These are phyloP conservation scores for Sebastes itinus DNA, from an alignment of 2,797 vertebrate genomes.

Conservation along the genomic window DNA sequence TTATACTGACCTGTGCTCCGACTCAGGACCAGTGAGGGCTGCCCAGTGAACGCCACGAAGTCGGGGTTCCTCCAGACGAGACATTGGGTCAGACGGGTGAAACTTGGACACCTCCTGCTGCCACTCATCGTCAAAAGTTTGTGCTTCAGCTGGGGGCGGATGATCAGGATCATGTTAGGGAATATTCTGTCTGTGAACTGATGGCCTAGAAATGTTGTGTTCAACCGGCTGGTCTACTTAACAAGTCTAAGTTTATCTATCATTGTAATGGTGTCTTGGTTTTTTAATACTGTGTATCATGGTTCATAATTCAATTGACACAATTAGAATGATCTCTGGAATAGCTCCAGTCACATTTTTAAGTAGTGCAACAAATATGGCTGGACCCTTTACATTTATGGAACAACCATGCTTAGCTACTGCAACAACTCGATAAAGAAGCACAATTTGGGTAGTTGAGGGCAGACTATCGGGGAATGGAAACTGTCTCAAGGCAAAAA, in stretches of 20 bases:
- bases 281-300: not conserved
- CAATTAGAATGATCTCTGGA: not conserved
- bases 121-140: constrained; percentile 91
- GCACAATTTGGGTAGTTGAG: not conserved
- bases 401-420: not conserved
- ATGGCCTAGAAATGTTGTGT: not conserved
- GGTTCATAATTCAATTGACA: not conserved
- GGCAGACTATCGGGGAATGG: not conserved
- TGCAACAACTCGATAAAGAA: not conserved
- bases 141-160: constrained; percentile 85
- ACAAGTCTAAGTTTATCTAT: not conserved
- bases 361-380: not conserved
- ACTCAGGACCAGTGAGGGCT: constrained; percentile 63
- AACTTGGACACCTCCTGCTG: constrained; percentile 86
- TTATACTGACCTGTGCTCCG: constrained; percentile 80
- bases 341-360: not conserved
- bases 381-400: not conserved
- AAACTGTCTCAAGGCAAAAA: not conserved
- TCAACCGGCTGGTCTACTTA: not conserved
- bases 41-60: constrained; percentile 66
- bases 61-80: constrained; percentile 68
- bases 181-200: not conserved
- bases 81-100: constrained; percentile 64
- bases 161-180: constrained; percentile 26
- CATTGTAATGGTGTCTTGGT: not conserved